phyloP scores from a whole-genome alignment of 35 echinoderm and acorn worm species.

The Diadema setosum region DNA sequence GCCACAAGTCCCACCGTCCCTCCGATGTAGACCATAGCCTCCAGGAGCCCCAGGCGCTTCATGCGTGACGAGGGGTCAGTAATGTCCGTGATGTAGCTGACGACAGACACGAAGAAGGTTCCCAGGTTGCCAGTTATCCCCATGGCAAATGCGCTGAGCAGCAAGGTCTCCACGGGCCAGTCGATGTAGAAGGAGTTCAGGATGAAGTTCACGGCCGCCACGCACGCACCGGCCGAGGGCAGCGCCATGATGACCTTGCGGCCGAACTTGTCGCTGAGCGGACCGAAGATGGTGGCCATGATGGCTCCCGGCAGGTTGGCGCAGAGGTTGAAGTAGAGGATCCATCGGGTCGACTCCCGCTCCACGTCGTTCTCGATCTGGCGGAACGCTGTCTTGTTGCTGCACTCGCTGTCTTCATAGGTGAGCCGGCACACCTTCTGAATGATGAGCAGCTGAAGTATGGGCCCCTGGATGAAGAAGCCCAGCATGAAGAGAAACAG shows the following conservation, averaged over 20 bases:
- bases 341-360: constrained; percentile 52
- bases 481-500: constrained; percentile 64
- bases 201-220: not conserved
- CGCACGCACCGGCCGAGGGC: constrained; percentile 17
- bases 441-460: constrained; percentile 58
- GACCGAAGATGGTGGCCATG: constrained; percentile 49
- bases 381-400: not conserved
- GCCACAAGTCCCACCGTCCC: constrained; percentile 56
- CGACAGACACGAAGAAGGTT: constrained; percentile 43
- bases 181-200: constrained; percentile 41
- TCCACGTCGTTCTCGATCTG: constrained; percentile 47
- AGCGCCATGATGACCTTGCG: constrained; percentile 46
- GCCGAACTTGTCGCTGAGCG: constrained; percentile 54
- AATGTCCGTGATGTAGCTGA: constrained; percentile 76
- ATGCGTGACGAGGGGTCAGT: constrained; percentile 39
- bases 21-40: constrained; percentile 75
- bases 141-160: constrained; percentile 36
- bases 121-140: constrained; percentile 47
- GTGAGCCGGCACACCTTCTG: constrained; percentile 38
- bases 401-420: constrained; percentile 26
- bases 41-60: constrained; percentile 65
- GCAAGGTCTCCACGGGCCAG: constrained; percentile 8
- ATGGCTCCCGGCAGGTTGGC: constrained; percentile 38
- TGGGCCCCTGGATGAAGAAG: constrained; percentile 49
- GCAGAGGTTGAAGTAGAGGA: constrained; percentile 43